Percentiles rank a stretch among this genome's conserved stretches.
Evolutionary conservation across 2,113 vertebrate species (phyloP).

Genomic region (Pterocles burchelli): DNA sequence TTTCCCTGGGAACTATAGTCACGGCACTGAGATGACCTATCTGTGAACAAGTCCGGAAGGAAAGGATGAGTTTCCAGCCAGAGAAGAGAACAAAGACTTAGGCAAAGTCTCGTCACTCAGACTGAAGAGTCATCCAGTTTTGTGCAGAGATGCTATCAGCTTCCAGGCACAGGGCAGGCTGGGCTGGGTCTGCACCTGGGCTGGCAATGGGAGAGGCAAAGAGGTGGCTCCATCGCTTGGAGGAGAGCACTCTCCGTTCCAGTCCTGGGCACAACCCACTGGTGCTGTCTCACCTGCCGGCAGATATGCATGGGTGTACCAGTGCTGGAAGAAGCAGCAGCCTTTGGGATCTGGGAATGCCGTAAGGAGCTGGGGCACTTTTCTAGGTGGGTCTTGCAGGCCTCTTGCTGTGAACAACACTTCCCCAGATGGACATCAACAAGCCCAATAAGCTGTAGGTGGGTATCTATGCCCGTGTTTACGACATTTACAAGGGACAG

Average conservation of each 20-base stretch:
- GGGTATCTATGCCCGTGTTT: not conserved
- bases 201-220: not conserved
- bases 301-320: rapidly evolving
- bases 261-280: not conserved
- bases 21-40: rapidly evolving
- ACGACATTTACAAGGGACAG: not conserved
- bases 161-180: not conserved
- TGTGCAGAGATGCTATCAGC: not conserved
- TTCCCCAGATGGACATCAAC: not conserved
- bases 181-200: not conserved
- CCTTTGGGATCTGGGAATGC: not conserved
- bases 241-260: not conserved
- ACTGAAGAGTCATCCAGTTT: not conserved
- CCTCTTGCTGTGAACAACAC: not conserved
- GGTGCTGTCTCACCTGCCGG: rapidly evolving
- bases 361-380: not conserved
- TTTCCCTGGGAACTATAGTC: not conserved
- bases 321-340: not conserved
- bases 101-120: not conserved
- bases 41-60: not conserved
- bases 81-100: not conserved
- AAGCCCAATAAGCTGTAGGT: not conserved
- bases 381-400: not conserved
- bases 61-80: not conserved
- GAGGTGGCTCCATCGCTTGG: not conserved